Evolutionary conservation across 1,140 invertebrate genomes (phyloP), one percentile per base, ranked within the genome.

Genomic region (Macrosteles quadrilineatus): DNA sequence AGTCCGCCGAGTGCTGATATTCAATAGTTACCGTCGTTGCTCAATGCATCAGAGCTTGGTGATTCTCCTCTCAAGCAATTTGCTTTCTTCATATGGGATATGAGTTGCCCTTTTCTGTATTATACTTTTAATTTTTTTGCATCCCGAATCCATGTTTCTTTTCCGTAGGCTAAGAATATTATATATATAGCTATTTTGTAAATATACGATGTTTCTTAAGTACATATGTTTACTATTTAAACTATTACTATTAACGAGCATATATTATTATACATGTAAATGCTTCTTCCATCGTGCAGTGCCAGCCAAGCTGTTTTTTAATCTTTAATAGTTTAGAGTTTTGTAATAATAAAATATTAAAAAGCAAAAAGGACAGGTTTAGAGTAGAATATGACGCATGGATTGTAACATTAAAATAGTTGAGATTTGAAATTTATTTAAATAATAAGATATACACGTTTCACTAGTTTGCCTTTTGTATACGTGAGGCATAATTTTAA

Each of bases 261-360:
- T 64, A 64, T 64, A 64, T 64, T 32, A 21, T 32, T 32, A 64
- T 50, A 64, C 59, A 25, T 64, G 59, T 67, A 53, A 47, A 67
- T 47, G 65, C 65, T 67, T 67, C 65, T 67, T 67, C 65, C 65
- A 47, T 32, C 2, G 40, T 67, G 65, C 65, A 67, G 65, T 53
- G 65, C 65, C 45, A 40, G 45, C 65, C 23, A 67, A 36, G 65
- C 65, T 67, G 45, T 67, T 67, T 67, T 67, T 45, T 67, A 67
- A 45, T 67, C 65, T 67, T 53, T 27, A 53, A 67, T 47, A 47
- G 65, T 36, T 67, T 67, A 64, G 65, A 47, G 43, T 67, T 67
- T 67, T 67, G 45, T 67, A 67, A 67, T 67, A 67, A 36, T 67
- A 67, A n/a, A 50, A 50, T 50, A 50, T 50, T 50, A 50, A 50